Evolutionary conservation across 2,113 vertebrate species (phyloP), one percentile per base, ranked within the genome.

Genomic region (Ictalurus furcatus): DNA sequence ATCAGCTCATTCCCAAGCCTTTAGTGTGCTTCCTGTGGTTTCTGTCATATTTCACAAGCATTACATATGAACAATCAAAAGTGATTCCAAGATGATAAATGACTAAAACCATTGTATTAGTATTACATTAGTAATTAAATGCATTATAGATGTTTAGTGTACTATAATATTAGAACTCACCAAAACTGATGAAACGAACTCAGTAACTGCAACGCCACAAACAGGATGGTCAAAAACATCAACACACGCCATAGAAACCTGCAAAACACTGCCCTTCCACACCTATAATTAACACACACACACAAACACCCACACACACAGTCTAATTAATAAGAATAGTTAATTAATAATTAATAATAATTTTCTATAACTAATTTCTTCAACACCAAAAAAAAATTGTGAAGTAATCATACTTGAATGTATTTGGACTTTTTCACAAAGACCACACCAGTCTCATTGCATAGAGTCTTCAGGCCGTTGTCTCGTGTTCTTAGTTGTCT

Each of bases 121-220:
- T 44, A 48, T 25, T 48, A 48, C 25, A 48, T 52, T 48, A 12
- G 25, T 80, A 79, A 13, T 14, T 1, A n/a, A 65, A 7, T 28
- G 7, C 7, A 9, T 63, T 63, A 65, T 28, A 78, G 9, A 25
- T 52, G 37, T 44, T 44, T 12, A 4, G 23, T 44, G 73, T 21
- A 44, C 11, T 44, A 16, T 56, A 16, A 4, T 21, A 14, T 65
- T 28, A 34, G 3, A 25, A 76, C 84, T 61, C 54, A 95, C 95
- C 94, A 92, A 85, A 91, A 85, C 79, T 93, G 92, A 21, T 63
- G 87, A 30, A 91, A 78, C 16, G 91, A 74, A 0, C 93, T 91
- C 59, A 95, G 91, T 61, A 92, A 94, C 89, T 95, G 94, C 59
- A 95, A 88, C 21, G 90, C 91, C 40, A 95, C 88, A n/a, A 91